Evolutionary conservation across 2,113 vertebrate species (phyloP).

Genomic region (Epinephelus cyanopodus): DNA sequence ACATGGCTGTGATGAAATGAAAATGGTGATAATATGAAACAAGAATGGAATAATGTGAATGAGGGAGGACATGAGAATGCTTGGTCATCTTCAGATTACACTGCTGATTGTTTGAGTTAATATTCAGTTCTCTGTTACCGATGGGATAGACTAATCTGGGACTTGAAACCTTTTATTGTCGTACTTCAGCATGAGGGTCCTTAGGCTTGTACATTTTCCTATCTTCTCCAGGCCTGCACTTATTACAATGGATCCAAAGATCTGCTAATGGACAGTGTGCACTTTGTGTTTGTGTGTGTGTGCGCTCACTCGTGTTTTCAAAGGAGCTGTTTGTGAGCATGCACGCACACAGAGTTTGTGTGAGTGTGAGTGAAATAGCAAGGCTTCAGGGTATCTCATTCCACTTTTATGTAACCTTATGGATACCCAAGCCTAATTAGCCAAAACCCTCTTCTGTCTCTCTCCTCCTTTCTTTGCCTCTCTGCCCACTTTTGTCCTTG

Average conservation of each 20-base stretch:
- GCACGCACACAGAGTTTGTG: constrained; percentile 7
- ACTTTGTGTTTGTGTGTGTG: constrained; percentile 2
- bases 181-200: constrained; percentile 16
- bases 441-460: constrained; percentile 29
- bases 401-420: constrained; percentile 71
- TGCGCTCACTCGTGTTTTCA: constrained; percentile 7
- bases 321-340: constrained; percentile 6
- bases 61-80: background rate
- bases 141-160: constrained; percentile 16
- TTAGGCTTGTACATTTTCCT: constrained; percentile 11
- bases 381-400: constrained; percentile 65
- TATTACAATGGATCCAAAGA: constrained; percentile 59
- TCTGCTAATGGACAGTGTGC: constrained; percentile 61
- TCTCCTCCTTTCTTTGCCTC: constrained; percentile 14
- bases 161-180: constrained; percentile 37
- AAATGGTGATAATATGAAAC: background rate
- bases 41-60: background rate
- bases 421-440: constrained; percentile 51
- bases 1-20: background rate
- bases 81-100: constrained; percentile 1
- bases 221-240: constrained; percentile 61
- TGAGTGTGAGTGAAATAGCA: constrained; percentile 19
- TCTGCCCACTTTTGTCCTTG: constrained; percentile 17
- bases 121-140: constrained; percentile 3
- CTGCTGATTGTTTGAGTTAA: background rate